phyloP scores from a whole-genome alignment of 2,797 vertebrate species.

The Nothura maculosa region DNA sequence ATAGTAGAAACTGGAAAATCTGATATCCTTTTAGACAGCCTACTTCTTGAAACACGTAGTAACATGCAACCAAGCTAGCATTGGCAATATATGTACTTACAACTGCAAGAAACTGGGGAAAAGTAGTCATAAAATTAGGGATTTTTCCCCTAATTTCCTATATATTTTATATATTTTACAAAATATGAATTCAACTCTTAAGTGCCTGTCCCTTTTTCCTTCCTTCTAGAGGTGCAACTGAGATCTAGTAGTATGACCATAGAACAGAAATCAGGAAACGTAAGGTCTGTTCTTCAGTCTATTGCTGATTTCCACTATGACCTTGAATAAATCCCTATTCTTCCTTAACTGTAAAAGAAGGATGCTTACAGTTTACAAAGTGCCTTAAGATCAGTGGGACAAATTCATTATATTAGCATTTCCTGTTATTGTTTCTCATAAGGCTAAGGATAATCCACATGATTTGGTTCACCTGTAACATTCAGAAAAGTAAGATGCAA shows the following conservation, averaged over 20 bases:
- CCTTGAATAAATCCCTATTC: not conserved
- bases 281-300: not conserved
- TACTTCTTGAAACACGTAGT: not conserved
- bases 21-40: not conserved
- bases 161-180: not conserved
- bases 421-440: not conserved
- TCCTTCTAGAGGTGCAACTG: not conserved
- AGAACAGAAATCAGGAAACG: not conserved
- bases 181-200: not conserved
- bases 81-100: not conserved
- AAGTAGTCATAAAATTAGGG: not conserved
- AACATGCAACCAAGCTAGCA: not conserved
- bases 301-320: not conserved
- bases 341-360: not conserved
- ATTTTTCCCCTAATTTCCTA: not conserved
- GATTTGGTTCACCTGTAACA: not conserved
- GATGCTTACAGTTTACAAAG: not conserved
- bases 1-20: constrained; percentile 24
- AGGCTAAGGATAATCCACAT: not conserved
- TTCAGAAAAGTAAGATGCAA: not conserved
- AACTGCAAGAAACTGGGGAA: not conserved
- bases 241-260: not conserved
- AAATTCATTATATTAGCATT: not conserved
- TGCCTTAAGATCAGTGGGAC: not conserved
- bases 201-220: not conserved